A percentile compares a stretch with the other conserved stretches of the same genome.
Conservation (phyloP, 2,113 vertebrate genomes). For the Oxyruncus cristatus region DNA sequence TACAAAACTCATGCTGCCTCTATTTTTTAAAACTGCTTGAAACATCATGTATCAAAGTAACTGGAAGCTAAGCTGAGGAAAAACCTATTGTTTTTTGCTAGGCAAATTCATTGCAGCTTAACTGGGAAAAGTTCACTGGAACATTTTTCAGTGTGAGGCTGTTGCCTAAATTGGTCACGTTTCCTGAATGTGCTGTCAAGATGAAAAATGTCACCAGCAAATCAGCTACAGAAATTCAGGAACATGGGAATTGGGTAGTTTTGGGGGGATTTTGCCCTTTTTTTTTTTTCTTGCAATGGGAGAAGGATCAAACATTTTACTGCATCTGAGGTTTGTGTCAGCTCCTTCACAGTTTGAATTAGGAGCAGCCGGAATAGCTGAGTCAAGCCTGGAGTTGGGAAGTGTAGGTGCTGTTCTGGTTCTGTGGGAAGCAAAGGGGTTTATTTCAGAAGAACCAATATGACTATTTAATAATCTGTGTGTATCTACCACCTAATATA, state of each 20-base stretch:
- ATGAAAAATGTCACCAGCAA: slow-evolving; percentile 55
- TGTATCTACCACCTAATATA: neutral
- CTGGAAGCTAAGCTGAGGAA: slow-evolving; percentile 32
- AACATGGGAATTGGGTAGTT: neutral
- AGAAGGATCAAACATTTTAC: neutral
- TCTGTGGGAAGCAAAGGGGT: neutral
- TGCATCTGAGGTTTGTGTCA: neutral
- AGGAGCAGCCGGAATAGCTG: neutral
- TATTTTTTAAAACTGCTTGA: slow-evolving; percentile 51
- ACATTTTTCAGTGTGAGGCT: slow-evolving; percentile 48
- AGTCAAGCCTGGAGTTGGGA: neutral
- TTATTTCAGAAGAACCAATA: neutral
- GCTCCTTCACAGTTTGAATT: neutral
- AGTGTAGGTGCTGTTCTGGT: neutral
- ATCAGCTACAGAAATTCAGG: slow-evolving; percentile 36
- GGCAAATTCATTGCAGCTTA: slow-evolving; percentile 58
- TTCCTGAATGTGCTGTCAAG: slow-evolving; percentile 54
- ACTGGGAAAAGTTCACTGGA: slow-evolving; percentile 27
- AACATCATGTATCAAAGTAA: slow-evolving; percentile 59
- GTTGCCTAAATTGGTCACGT: slow-evolving; percentile 40
- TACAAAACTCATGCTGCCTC: neutral
- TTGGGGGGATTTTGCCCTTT: neutral
- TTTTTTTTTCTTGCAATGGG: neutral
- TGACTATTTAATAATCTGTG: neutral
- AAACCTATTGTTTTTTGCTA: slow-evolving; percentile 56